These are phyloP conservation scores for Caenorhabditis brenneri DNA, from an alignment of 1,140 invertebrate species.

Conservation along the genomic window DNA sequence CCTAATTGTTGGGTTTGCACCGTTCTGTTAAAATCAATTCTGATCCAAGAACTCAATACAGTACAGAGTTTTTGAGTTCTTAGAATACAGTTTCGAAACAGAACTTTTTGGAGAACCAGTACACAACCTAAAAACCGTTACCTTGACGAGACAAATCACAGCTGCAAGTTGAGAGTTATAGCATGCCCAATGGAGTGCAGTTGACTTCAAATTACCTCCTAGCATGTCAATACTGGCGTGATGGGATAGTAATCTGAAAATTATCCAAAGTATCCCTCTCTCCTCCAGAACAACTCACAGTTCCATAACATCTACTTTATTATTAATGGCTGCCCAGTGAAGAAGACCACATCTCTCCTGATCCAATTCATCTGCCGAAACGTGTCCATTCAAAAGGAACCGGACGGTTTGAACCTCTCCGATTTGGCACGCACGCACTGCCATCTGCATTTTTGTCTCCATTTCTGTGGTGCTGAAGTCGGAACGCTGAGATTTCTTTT, in stretches of 20 bases:
- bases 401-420: slow-evolving; percentile 15
- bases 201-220: slow-evolving; percentile 5
- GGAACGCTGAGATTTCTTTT: no score
- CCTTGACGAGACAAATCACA: neutral
- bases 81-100: neutral
- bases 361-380: slow-evolving; percentile 6
- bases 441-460: slow-evolving; percentile 1
- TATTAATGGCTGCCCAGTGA: slow-evolving; percentile 21
- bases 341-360: neutral
- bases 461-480: neutral
- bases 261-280: neutral
- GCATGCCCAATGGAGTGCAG: slow-evolving; percentile 17
- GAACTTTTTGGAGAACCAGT: no score
- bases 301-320: neutral
- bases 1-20: neutral
- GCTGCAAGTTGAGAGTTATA: neutral
- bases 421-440: neutral
- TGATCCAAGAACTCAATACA: no score
- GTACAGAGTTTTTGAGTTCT: no score
- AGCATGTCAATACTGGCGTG: neutral
- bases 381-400: slow-evolving; percentile 18
- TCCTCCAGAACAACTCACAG: neutral
- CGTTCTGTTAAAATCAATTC: no score
- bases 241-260: neutral
- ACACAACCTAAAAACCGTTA: neutral